Base-by-base conservation (phyloP, 2,888 invertebrate genomes). In the Axea sp. region DNA sequence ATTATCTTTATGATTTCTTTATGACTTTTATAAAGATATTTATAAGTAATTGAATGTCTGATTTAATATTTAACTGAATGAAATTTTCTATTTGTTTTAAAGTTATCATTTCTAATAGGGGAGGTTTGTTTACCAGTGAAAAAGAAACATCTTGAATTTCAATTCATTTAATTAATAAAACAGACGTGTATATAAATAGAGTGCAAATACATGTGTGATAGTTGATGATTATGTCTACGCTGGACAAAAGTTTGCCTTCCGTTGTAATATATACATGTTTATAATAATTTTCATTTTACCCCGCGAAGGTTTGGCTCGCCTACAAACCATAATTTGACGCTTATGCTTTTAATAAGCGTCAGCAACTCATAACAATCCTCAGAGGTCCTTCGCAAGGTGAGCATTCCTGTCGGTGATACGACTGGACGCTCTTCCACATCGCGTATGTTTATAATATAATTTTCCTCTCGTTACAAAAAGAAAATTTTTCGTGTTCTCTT, bases 181-280 rank as follows among this genome's bases (percentile, higher is more conserved):
- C 80, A 81, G 81, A 82, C 80, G 78, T 80, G 78, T 84, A 84
- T 83, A 86, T 84, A 86, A 86, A 86, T 86, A 86, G 82, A 80
- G 80, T 86, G 86, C 80, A 84, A 84, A 84, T 86, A 84, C 81
- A 84, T 24, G 24, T 24, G 24, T 24, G 24, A 82, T 81, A 83
- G 31, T 64, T 74, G 60, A 68, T 74, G 73, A 64, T 73, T 76
- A 72, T 60, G 68, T 64, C 68, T 76, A 72, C 64, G 76, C 71
- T 51, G 59, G 73, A 76, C 73, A 60, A 76, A 76, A 73, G 71
- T 51, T 69, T 67, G 33, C 41, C 67, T 67, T 71, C 62, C 73
- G 67, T 71, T 64, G 59, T 64, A 65, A 64, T 76, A 76, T 76
- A 76, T 76, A 76, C 74, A 76, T 76, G 64, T 74, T 74, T 72